These are phyloP conservation scores for Lampropteryx suffumata DNA, from an alignment of 2,888 invertebrate species.

Conservation along the genomic window DNA sequence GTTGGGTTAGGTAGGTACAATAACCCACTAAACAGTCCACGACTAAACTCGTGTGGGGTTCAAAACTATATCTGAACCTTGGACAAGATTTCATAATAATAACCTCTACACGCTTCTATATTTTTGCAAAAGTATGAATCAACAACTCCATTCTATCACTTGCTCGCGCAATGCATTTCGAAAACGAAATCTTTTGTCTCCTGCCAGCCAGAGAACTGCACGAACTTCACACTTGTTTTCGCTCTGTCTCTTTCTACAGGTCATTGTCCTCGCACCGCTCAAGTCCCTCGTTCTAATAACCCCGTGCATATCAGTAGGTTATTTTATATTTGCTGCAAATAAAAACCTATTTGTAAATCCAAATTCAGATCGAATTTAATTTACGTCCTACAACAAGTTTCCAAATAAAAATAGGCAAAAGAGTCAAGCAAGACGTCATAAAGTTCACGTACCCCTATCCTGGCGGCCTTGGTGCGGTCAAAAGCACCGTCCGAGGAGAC, in stretches of 20 bases:
- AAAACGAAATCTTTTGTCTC: slow-evolving; percentile 35
- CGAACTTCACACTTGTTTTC: slow-evolving; percentile 81
- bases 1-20: no score
- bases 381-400: slow-evolving; percentile 7
- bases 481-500: slow-evolving; percentile 63
- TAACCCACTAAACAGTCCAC: no score
- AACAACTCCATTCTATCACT: not conserved
- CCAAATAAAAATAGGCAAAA: slow-evolving; percentile 26
- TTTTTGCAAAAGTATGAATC: not conserved
- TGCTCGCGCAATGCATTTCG: slow-evolving; percentile 15
- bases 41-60: no score
- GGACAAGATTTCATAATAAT: slow-evolving; percentile 6
- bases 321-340: slow-evolving; percentile 46
- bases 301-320: slow-evolving; percentile 61
- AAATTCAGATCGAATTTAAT: not conserved
- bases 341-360: slow-evolving; percentile 7
- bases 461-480: slow-evolving; percentile 76
- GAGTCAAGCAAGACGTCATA: slow-evolving; percentile 44
- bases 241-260: slow-evolving; percentile 76
- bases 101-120: not conserved
- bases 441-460: slow-evolving; percentile 67
- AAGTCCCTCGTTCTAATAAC: slow-evolving; percentile 76
- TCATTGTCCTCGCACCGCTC: slow-evolving; percentile 73
- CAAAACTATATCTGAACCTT: no score
- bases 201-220: slow-evolving; percentile 44